Evolutionary conservation across 2,113 vertebrate species (phyloP).

Genomic region (Leptodactylus fuscus): DNA sequence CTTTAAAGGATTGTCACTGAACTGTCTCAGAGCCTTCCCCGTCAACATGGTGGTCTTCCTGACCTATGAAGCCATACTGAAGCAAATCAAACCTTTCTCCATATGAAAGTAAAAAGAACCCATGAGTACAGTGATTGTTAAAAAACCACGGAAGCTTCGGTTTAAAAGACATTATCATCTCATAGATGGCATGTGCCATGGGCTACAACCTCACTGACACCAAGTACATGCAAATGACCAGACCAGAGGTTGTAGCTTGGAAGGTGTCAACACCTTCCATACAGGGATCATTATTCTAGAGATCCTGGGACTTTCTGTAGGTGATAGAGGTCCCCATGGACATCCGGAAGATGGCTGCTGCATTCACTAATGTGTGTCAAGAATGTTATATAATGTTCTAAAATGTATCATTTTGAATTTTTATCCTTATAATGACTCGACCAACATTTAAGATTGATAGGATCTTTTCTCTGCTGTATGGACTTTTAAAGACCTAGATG

Average conservation of each 20-base stretch:
- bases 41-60: slow-evolving; percentile 91
- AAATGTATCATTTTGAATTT: neutral
- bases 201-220: neutral
- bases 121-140: neutral
- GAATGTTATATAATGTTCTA: neutral
- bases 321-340: neutral
- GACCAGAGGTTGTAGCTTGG: neutral
- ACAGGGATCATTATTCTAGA: neutral
- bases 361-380: neutral
- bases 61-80: slow-evolving; percentile 80
- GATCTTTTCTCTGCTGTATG: neutral
- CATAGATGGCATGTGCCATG: neutral
- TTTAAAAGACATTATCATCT: neutral
- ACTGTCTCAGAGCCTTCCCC: slow-evolving; percentile 88
- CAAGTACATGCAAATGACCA: neutral
- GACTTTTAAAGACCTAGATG: no score
- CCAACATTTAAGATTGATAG: no score
- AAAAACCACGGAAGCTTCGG: neutral
- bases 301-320: neutral
- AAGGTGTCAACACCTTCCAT: neutral
- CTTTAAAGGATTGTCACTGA: slow-evolving; percentile 85
- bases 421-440: no score
- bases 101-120: slow-evolving; percentile 52
- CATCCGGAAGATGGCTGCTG: neutral
- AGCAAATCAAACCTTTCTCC: slow-evolving; percentile 66